Evolutionary conservation across 2,888 invertebrate genomes (phyloP).

Genomic region (Smittia aterrima): DNA sequence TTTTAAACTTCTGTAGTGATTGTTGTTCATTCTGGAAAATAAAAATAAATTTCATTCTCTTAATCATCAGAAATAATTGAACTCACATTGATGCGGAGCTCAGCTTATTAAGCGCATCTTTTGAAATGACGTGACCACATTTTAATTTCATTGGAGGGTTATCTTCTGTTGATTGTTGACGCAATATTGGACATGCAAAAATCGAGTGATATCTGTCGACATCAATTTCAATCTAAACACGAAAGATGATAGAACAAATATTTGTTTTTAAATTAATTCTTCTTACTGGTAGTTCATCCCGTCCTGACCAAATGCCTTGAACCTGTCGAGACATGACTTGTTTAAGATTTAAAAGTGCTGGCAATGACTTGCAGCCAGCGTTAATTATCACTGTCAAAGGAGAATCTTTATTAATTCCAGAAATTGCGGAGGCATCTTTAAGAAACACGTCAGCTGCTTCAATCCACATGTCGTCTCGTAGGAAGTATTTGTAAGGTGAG

Average conservation of each 20-base stretch:
- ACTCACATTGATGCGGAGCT: constrained; percentile 88
- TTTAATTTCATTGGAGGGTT: constrained; percentile 97
- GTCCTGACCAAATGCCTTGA: constrained; percentile 89
- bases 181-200: constrained; percentile 96
- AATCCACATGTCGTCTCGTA: constrained; percentile 54
- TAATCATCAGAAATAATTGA: constrained; percentile 27
- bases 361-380: constrained; percentile 90
- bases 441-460: constrained; percentile 89
- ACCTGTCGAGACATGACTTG: constrained; percentile 90
- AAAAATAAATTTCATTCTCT: constrained; percentile 5
- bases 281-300: constrained; percentile 93
- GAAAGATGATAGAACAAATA: no score
- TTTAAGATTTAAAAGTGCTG: constrained; percentile 90
- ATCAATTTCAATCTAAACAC: constrained; percentile 88
- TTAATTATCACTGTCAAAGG: constrained; percentile 89
- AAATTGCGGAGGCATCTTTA: constrained; percentile 85
- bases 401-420: constrained; percentile 86
- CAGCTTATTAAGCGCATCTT: constrained; percentile 94
- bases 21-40: constrained; percentile 35
- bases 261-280: background rate
- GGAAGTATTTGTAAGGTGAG: constrained; percentile 75
- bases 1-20: constrained; percentile 73
- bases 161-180: constrained; percentile 91
- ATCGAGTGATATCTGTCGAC: constrained; percentile 95
- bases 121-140: constrained; percentile 97